These are phyloP conservation scores for Stenodema calcarata DNA, from an alignment of 2,888 invertebrate species.

Conservation along the genomic window DNA sequence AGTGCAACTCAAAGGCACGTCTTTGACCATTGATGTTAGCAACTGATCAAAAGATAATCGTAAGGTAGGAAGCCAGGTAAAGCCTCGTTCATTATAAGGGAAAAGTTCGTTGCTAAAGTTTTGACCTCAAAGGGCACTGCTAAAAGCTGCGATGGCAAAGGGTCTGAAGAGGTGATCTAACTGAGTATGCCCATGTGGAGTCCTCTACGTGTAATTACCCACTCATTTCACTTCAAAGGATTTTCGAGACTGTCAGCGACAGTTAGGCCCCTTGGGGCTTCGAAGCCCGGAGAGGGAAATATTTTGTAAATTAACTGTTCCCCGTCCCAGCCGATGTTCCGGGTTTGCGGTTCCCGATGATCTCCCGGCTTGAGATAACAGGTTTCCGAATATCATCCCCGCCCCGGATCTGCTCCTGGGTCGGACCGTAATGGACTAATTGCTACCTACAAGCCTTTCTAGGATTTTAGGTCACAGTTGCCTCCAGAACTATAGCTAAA, in stretches of 20 bases:
- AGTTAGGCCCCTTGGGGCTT: not conserved
- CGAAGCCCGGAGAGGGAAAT: not conserved
- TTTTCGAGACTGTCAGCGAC: not conserved
- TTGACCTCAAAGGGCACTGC: not conserved
- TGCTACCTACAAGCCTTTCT: not conserved
- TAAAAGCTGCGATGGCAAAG: not conserved
- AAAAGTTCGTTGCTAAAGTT: not conserved
- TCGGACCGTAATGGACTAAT: not conserved
- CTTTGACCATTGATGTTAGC: too few species aligned
- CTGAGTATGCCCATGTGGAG: not conserved
- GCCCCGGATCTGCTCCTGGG: not conserved
- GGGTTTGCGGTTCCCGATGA: not conserved
- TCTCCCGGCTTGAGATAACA: not conserved
- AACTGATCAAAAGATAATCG: too few species aligned
- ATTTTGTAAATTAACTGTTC: not conserved
- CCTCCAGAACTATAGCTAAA: too few species aligned
- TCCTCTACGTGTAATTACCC: not conserved
- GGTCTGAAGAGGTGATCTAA: not conserved
- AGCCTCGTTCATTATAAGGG: not conserved
- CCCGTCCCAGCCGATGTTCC: not conserved
- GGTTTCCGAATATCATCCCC: not conserved
- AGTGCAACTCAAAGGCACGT: too few species aligned
- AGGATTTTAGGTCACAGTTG: not conserved
- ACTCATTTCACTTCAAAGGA: not conserved
- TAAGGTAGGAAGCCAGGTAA: too few species aligned